phyloP scores from a whole-genome alignment of 2,113 vertebrate species.

The Thymallus thymallus region DNA sequence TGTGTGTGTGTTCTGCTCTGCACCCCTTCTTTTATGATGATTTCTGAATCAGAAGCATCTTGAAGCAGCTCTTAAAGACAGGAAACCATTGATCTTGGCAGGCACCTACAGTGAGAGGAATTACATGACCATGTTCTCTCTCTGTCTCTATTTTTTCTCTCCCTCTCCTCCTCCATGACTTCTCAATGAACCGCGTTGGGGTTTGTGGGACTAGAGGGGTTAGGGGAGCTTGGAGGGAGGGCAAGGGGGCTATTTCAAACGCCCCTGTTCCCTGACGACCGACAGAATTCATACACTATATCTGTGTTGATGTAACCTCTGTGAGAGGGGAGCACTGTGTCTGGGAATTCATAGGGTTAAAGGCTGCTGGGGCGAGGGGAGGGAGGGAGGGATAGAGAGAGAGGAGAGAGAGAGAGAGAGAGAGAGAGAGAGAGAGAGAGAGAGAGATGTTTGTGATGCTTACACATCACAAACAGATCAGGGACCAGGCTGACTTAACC shows the following conservation, averaged over 20 bases:
- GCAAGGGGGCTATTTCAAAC: constrained; percentile 43
- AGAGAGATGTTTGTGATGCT: constrained; percentile 23
- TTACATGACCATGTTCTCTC: constrained; percentile 17
- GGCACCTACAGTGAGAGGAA: constrained; percentile 34
- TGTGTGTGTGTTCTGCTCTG: neutral
- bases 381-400: constrained; percentile 13
- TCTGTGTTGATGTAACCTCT: constrained; percentile 56
- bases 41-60: constrained; percentile 1
- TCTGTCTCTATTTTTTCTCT: constrained; percentile 11
- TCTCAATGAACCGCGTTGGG: constrained; percentile 50
- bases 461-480: too few relatives aligned
- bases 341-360: constrained; percentile 21
- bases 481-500: neutral
- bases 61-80: constrained; percentile 17
- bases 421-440: constrained; percentile 25
- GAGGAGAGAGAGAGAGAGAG: constrained; percentile 5
- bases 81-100: constrained; percentile 51
- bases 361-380: constrained; percentile 6
- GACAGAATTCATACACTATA: constrained; percentile 50
- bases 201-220: constrained; percentile 15
- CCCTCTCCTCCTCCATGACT: constrained; percentile 38
- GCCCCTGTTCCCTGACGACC: constrained; percentile 48
- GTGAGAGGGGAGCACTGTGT: constrained; percentile 29
- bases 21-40: neutral
- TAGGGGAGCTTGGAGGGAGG: constrained; percentile 2